A percentile compares a stretch with the other conserved stretches of the same genome.
These are phyloP conservation scores for Hylaeus anthracinus DNA, from an alignment of 1,140 invertebrate genomes.

Conservation along the genomic window DNA sequence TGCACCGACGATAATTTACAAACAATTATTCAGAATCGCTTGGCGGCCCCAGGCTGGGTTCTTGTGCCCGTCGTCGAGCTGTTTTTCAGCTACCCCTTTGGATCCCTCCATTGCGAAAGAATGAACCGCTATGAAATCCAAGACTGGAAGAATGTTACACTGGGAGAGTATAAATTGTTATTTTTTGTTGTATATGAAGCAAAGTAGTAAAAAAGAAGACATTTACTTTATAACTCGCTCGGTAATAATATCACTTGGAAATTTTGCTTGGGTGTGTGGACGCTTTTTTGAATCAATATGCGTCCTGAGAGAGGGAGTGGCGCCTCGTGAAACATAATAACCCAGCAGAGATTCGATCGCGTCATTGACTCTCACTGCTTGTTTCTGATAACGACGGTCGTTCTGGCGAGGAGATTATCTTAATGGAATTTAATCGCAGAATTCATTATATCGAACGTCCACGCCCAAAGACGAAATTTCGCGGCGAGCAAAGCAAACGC, in stretches of 20 bases:
- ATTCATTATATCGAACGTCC: constrained; percentile 43
- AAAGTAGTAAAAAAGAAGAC: no score
- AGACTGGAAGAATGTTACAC: constrained; percentile 32
- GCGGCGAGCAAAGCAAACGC: background rate
- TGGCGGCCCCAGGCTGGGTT: constrained; percentile 13
- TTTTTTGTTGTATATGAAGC: no score
- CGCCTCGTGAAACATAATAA: constrained; percentile 48
- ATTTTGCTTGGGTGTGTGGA: no score
- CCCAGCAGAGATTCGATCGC: constrained; percentile 52
- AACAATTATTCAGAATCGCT: constrained; percentile 44
- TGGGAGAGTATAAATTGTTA: background rate
- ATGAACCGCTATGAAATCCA: background rate
- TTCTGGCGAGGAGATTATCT: constrained; percentile 42
- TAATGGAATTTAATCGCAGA: constrained; percentile 60
- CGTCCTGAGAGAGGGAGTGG: background rate
- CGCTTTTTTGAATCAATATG: no score
- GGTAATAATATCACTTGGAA: no score
- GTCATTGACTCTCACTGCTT: constrained; percentile 30
- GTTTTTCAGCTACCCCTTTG: constrained; percentile 27
- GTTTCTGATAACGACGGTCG: constrained; percentile 53
- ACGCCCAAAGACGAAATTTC: constrained; percentile 35
- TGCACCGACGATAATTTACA: constrained; percentile 47
- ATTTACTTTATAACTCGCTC: no score
- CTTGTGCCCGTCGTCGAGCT: constrained; percentile 16
- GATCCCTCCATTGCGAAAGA: background rate